Conservation (phyloP, 2,113 vertebrate species). For the Ceratotherium simum region DNA sequence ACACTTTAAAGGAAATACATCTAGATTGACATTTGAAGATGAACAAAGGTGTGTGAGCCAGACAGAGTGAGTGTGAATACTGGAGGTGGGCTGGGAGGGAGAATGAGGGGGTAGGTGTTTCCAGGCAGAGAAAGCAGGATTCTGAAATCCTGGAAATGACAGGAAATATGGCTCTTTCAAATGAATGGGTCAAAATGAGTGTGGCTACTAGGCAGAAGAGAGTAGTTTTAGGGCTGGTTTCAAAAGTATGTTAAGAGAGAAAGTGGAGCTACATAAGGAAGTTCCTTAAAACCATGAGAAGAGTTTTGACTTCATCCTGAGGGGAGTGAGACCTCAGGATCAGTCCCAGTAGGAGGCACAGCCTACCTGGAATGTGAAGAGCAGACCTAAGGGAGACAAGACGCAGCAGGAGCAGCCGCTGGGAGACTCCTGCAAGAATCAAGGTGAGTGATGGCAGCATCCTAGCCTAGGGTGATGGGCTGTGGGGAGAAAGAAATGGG, state of each 20-base stretch:
- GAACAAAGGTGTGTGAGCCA: not conserved
- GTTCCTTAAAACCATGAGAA: not conserved
- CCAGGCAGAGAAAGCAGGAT: not conserved
- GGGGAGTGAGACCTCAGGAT: accelerated
- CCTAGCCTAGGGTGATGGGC: not conserved
- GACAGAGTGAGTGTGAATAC: too few relatives aligned
- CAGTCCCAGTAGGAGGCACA: too few relatives aligned
- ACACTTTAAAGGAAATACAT: not conserved
- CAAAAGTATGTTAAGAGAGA: not conserved
- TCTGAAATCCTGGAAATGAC: not conserved
- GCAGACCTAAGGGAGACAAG: too few relatives aligned
- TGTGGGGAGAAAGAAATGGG: not conserved
- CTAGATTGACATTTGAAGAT: not conserved
- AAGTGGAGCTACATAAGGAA: not conserved
- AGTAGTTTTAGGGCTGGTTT: not conserved
- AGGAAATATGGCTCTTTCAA: not conserved
- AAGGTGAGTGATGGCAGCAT: not conserved
- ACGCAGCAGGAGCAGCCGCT: accelerated
- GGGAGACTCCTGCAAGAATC: not conserved
- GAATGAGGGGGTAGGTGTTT: not conserved
- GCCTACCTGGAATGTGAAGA: accelerated
- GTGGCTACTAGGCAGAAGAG: not conserved
- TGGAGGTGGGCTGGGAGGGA: too few relatives aligned
- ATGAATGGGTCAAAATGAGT: not conserved
- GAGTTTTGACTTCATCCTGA: not conserved